A percentile compares a stretch with the other conserved stretches of the same genome.
These are phyloP conservation scores for Eristalis tenax DNA, from an alignment of 2,888 invertebrate genomes.

Conservation along the genomic window DNA sequence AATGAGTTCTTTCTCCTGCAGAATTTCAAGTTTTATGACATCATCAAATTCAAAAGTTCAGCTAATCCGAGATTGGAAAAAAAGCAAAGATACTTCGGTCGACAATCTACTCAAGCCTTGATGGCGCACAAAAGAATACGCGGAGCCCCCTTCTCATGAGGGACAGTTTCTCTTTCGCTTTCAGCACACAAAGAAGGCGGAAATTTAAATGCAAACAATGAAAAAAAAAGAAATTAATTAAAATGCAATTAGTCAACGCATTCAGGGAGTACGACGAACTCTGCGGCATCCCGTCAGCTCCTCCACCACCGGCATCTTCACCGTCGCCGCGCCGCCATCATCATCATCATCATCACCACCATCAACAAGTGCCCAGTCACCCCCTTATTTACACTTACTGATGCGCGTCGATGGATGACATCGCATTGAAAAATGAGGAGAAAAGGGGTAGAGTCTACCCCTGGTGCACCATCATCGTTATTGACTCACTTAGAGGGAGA, in stretches of 20 bases:
- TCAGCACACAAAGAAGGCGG: slow-evolving; percentile 2
- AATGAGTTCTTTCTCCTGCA: no score
- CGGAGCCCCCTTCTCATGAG: neutral
- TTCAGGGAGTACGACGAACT: slow-evolving; percentile 27
- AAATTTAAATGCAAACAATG: slow-evolving; percentile 2
- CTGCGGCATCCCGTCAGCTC: neutral
- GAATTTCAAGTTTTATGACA: no score
- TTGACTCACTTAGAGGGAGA: slow-evolving; percentile 24
- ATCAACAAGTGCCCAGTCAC: slow-evolving; percentile 45
- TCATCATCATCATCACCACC: neutral
- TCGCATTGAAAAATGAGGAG: neutral
- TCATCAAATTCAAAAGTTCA: no score
- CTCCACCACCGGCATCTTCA: neutral
- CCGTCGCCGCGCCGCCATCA: neutral
- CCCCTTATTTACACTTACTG: slow-evolving; percentile 38
- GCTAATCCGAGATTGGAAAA: no score
- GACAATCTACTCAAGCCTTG: no score
- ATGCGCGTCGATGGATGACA: slow-evolving; percentile 30
- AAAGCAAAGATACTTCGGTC: no score
- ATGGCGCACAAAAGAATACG: neutral
- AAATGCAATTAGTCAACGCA: slow-evolving; percentile 47
- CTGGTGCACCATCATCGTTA: slow-evolving; percentile 33
- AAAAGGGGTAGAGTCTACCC: slow-evolving; percentile 6
- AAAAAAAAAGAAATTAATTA: slow-evolving; percentile 33
- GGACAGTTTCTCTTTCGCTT: neutral